Base-by-base conservation (phyloP, 30 jellyfish, hydroid and myxozoan genomes). In the Sanderia malayensis region DNA sequence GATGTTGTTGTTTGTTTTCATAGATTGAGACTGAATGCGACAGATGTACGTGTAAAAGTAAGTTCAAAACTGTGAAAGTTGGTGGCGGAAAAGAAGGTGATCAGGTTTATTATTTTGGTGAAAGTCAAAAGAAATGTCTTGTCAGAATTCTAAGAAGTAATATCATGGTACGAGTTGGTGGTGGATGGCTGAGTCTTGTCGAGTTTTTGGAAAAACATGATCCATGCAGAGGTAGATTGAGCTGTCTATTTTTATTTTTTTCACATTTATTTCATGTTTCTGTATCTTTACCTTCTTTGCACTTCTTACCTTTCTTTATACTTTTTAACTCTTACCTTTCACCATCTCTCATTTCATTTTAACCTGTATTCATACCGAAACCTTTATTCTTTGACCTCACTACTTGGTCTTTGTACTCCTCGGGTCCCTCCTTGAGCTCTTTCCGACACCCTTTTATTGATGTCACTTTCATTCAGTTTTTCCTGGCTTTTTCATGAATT, bases 151-250 rank as follows among this genome's bases (percentile, higher is more conserved):
- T 90, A 46, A 32, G 96, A 18, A 90, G 98, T 65, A 73, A 71
- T 37, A 95, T 90, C 22, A 90, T 90, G 98, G 98, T 90, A 22
- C 96, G 98, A 2, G 96, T 90, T 49, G 98, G 98, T 32, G 98
- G 98, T 32, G 98, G 98, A 27, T 90, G 98, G 98, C 79, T 76
- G 80, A 90, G 86, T 59, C 71, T 90, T 66, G 63, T 63, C 15
- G 98, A 90, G 34, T 90, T 76, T 83, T 60, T 90, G 45, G 73
- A 57, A 18, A 90, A 83, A 70, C 81, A 90, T 44, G 98, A 90
- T 80, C 98, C 98, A 21, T 90, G 98, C 83, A 77, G 96, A 90
- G 97, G 97, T 88, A 74, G 3, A 74, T 62, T 15, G n/a, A n/a
- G n/a, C n/a, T n/a, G n/a, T n/a, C n/a, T 7, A 44, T 32, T 28